Conservation (phyloP, 2,113 vertebrate species). For the Sylvilagus bachmani region DNA sequence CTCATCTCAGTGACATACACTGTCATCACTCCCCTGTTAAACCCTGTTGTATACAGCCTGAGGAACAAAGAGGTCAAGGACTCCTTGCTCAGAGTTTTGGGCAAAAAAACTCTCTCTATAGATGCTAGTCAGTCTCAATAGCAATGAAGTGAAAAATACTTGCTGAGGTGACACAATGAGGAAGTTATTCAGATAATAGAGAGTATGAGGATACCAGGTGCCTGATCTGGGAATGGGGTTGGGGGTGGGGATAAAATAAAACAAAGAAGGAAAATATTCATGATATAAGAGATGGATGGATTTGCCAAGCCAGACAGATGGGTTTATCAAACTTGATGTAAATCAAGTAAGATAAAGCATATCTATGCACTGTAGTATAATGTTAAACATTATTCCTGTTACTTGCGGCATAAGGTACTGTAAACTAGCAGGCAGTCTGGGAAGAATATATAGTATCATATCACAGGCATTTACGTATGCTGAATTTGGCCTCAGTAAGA, state of each 20-base stretch:
- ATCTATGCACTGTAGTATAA: not conserved
- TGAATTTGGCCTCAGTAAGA: not conserved
- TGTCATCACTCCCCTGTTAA: slow-evolving; percentile 51
- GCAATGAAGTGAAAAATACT: not conserved
- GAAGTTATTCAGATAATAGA: not conserved
- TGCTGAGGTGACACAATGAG: not conserved
- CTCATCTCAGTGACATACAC: slow-evolving; percentile 64
- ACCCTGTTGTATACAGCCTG: slow-evolving; percentile 45
- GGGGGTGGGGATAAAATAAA: not conserved
- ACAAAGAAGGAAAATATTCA: not conserved
- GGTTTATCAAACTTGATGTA: not conserved
- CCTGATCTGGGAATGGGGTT: not conserved
- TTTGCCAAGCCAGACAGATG: not conserved
- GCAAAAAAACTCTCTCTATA: not conserved
- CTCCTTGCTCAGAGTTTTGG: slow-evolving; percentile 38
- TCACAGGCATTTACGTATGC: not conserved
- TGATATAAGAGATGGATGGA: not conserved
- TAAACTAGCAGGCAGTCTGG: not conserved
- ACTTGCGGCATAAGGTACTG: not conserved
- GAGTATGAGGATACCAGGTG: not conserved
- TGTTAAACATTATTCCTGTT: not conserved
- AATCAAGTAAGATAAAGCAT: not conserved
- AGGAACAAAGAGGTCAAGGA: slow-evolving; percentile 74
- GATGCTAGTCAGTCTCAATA: not conserved
- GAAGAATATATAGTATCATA: not conserved